Evolutionary conservation across 2,797 vertebrate species (phyloP).

Genomic region (Mormyrus proboscirostris): DNA sequence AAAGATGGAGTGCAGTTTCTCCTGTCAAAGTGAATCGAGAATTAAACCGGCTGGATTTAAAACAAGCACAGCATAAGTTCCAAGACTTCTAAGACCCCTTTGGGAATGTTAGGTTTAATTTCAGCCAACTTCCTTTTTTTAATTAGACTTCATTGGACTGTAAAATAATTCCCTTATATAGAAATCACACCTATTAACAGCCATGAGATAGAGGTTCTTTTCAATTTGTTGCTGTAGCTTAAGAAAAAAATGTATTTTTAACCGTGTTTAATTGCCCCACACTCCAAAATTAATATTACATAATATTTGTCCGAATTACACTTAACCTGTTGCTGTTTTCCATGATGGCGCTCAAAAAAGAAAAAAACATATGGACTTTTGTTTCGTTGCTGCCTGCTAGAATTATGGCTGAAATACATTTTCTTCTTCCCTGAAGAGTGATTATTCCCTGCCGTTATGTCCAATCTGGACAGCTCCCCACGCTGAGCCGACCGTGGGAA

Average conservation of each 20-base stretch:
- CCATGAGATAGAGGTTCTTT: neutral
- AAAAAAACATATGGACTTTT: neutral
- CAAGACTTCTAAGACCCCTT: neutral
- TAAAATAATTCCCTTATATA: constrained; percentile 3
- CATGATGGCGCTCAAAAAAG: neutral
- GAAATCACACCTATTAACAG: neutral
- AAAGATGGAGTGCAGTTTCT: neutral
- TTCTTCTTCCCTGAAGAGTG: neutral
- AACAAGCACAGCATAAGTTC: neutral
- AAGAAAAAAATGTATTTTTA: neutral
- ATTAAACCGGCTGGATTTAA: neutral
- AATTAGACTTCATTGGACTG: neutral
- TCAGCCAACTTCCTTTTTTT: neutral
- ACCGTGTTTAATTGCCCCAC: neutral
- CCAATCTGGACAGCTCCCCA: neutral
- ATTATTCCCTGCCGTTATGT: neutral
- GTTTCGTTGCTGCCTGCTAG: neutral
- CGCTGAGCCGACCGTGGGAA: neutral
- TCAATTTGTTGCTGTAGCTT: neutral
- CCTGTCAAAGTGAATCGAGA: neutral
- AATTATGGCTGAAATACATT: neutral
- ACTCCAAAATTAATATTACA: neutral
- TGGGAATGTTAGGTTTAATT: neutral
- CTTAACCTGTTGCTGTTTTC: neutral
- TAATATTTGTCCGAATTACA: neutral